Conservation (phyloP, 2,888 invertebrate genomes). For the Diogma glabrata region DNA sequence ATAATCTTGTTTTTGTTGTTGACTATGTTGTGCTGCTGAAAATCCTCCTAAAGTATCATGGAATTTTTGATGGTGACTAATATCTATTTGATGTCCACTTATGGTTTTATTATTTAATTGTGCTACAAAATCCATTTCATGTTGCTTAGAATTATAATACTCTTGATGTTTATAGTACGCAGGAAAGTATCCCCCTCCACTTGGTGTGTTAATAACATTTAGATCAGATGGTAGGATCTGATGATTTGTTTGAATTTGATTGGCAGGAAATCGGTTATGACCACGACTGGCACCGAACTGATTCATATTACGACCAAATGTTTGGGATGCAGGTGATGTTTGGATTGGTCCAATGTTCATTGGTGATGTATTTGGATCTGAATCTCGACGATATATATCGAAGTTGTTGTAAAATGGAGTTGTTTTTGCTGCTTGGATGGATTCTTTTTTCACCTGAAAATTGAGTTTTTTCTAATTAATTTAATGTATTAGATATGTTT, state of each 20-base stretch:
- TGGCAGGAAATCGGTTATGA: not conserved
- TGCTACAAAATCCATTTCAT: conserved; percentile 9
- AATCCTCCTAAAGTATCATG: not conserved
- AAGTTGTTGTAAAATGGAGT: conserved; percentile 31
- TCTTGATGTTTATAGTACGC: conserved; percentile 28
- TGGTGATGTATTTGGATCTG: conserved; percentile 16
- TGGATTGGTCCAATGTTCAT: conserved; percentile 13
- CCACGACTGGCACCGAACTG: conserved; percentile 7
- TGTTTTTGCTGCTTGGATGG: conserved; percentile 35
- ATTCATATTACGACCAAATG: conserved; percentile 9
- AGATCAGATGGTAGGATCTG: conserved; percentile 4
- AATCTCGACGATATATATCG: conserved; percentile 24
- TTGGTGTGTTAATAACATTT: conserved; percentile 11
- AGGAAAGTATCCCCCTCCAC: conserved; percentile 28
- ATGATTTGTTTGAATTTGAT: conserved; percentile 10
- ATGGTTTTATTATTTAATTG: not conserved
- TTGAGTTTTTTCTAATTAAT: too few relatives aligned
- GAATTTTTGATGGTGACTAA: conserved; percentile 1
- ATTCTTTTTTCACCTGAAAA: conserved; percentile 2
- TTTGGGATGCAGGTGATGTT: conserved; percentile 2
- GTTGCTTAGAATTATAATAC: conserved; percentile 20
- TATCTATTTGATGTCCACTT: not conserved
- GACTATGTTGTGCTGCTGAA: conserved; percentile 4
- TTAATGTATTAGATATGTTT: not conserved
- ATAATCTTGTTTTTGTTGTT: conserved; percentile 24